phyloP scores from a whole-genome alignment of 2,888 invertebrate genomes.

The Dasypogon diadema region DNA sequence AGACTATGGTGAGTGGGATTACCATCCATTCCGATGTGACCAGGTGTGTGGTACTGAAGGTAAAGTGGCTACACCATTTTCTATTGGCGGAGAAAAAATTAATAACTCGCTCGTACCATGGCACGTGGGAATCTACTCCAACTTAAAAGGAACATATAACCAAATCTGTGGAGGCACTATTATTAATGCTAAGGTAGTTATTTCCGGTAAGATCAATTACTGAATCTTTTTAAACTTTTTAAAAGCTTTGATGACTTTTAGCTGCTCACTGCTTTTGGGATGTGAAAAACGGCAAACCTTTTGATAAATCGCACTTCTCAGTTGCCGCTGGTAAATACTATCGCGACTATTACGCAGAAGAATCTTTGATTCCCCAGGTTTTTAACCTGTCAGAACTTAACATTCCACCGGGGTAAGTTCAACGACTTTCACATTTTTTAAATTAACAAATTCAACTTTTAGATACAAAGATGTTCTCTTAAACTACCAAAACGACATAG shows the following conservation, averaged over 20 bases:
- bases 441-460: not conserved
- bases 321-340: conserved; percentile 58
- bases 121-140: conserved; percentile 61
- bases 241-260: not conserved
- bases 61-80: conserved; percentile 51
- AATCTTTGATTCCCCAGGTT: conserved; percentile 53
- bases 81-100: conserved; percentile 45
- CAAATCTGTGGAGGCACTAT: conserved; percentile 61
- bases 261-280: conserved; percentile 60
- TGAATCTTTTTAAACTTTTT: not conserved
- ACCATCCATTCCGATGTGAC: conserved; percentile 58
- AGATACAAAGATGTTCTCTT: conserved; percentile 58
- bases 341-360: conserved; percentile 51
- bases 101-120: conserved; percentile 60
- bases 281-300: not conserved
- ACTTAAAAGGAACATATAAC: conserved; percentile 1
- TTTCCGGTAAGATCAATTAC: conserved; percentile 58
- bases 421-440: not conserved
- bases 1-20: conserved; percentile 60
- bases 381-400: conserved; percentile 55
- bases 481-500: conserved; percentile 63
- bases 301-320: conserved; percentile 39
- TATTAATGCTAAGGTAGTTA: conserved; percentile 59
- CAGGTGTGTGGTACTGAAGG: conserved; percentile 60
- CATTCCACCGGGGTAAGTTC: conserved; percentile 53